A percentile compares a stretch with the other conserved stretches of the same genome.
Evolutionary conservation across 2,113 vertebrate genomes (phyloP).

Genomic region (Rhinichthys klamathensis): DNA sequence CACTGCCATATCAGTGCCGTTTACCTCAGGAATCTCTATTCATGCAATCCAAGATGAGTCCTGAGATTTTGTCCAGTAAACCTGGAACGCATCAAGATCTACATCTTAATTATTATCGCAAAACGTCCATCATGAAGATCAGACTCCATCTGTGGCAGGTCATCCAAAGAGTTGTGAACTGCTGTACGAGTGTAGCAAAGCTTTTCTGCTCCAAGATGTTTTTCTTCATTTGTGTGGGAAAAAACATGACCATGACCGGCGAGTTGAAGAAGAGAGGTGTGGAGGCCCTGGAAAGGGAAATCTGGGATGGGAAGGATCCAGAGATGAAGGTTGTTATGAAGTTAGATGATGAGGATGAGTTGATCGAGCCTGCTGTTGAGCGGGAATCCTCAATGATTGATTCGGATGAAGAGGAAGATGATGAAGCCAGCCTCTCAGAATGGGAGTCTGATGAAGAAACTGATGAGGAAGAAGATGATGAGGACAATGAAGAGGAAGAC

Average conservation of each 20-base stretch:
- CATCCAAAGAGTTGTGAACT: conserved; percentile 10
- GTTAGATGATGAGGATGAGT: neutral
- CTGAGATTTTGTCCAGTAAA: neutral
- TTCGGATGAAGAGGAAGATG: neutral
- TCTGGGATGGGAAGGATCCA: neutral
- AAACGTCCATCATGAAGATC: neutral
- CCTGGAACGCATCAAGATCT: neutral
- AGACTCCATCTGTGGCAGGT: conserved; percentile 5
- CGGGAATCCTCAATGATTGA: neutral
- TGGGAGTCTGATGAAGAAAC: conserved; percentile 41
- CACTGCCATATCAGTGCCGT: neutral
- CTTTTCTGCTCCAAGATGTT: conserved; percentile 34
- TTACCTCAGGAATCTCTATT: neutral
- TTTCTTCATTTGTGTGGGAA: conserved; percentile 26
- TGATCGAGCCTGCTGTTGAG: neutral
- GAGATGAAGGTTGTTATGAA: neutral
- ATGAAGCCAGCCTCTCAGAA: conserved; percentile 31
- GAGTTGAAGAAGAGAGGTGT: neutral
- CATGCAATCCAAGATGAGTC: conserved; percentile 14
- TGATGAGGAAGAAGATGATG: neutral
- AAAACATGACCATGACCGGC: conserved; percentile 29
- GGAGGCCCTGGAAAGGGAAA: neutral
- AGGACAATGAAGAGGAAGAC: neutral
- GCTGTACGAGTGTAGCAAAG: neutral
- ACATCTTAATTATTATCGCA: neutral